phyloP scores from a whole-genome alignment of 2,113 vertebrate species.

The Otocyon megalotis region DNA sequence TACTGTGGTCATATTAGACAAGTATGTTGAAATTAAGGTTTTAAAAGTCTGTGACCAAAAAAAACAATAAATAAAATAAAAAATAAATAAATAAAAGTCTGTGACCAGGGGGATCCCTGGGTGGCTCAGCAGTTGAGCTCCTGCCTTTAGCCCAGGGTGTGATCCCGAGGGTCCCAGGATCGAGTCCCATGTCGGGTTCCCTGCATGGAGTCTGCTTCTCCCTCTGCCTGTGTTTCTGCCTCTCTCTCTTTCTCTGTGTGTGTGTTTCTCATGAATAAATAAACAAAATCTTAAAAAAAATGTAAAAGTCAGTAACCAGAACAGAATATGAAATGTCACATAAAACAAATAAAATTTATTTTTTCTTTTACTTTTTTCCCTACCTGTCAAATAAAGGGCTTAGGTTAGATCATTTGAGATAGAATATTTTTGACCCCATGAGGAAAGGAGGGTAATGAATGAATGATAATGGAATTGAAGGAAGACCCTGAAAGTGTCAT shows the following conservation, averaged over 20 bases:
- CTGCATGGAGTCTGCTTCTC: no score
- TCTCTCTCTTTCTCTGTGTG: no score
- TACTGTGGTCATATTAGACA: neutral
- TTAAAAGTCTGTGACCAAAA: neutral
- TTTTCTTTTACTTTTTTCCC: neutral
- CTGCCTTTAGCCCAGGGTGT: no score
- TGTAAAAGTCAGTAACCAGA: constrained; percentile 26
- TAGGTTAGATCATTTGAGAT: neutral
- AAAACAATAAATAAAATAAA: no score
- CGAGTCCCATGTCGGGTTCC: no score
- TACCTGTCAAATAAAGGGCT: neutral
- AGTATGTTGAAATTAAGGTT: constrained; percentile 38
- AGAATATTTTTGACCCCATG: neutral
- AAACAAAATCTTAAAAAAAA: no score
- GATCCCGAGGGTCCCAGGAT: no score
- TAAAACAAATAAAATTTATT: constrained; percentile 21
- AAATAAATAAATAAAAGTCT: no score
- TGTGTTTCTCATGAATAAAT: no score
- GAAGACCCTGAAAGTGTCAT: neutral
- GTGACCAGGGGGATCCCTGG: no score
- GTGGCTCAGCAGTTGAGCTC: no score
- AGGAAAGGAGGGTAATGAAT: neutral
- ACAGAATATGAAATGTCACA: constrained; percentile 30
- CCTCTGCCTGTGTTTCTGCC: no score
- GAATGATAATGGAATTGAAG: neutral